These are phyloP conservation scores for Sebastes diaconus DNA, from an alignment of 2,797 vertebrate species.

Conservation along the genomic window DNA sequence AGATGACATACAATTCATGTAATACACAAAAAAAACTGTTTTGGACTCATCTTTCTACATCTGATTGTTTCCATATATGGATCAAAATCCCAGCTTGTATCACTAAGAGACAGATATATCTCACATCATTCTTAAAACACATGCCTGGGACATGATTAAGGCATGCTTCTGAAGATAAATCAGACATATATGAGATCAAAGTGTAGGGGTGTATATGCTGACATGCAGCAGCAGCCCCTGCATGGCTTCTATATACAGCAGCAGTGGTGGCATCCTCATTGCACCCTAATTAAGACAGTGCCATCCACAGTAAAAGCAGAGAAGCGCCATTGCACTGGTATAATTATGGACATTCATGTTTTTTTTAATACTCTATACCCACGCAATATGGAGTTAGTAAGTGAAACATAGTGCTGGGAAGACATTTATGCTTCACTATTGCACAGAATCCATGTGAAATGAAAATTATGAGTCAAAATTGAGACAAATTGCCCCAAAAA, in stretches of 20 bases:
- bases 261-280: slow-evolving; percentile 33
- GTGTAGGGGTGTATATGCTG: slow-evolving; percentile 47
- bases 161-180: slow-evolving; percentile 52
- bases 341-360: slow-evolving; percentile 1
- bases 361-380: not conserved
- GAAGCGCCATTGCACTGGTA: slow-evolving; percentile 8
- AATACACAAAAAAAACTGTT: not conserved
- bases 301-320: slow-evolving; percentile 36
- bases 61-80: not conserved
- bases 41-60: not conserved
- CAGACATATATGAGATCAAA: slow-evolving; percentile 59
- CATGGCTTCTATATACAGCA: slow-evolving; percentile 27
- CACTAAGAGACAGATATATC: not conserved
- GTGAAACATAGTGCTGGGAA: slow-evolving; percentile 10
- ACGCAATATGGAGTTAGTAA: slow-evolving; percentile 3
- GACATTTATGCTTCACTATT: slow-evolving; percentile 33
- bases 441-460: slow-evolving; percentile 11
- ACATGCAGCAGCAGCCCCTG: slow-evolving; percentile 43
- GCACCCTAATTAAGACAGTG: slow-evolving; percentile 59
- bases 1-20: not conserved
- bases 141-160: slow-evolving; percentile 28
- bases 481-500: not conserved
- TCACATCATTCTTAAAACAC: not conserved
- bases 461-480: slow-evolving; percentile 2
- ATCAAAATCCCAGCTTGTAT: not conserved